Evolutionary conservation across 2,888 invertebrate genomes (phyloP).

Genomic region (Agriopis leucophaearia): DNA sequence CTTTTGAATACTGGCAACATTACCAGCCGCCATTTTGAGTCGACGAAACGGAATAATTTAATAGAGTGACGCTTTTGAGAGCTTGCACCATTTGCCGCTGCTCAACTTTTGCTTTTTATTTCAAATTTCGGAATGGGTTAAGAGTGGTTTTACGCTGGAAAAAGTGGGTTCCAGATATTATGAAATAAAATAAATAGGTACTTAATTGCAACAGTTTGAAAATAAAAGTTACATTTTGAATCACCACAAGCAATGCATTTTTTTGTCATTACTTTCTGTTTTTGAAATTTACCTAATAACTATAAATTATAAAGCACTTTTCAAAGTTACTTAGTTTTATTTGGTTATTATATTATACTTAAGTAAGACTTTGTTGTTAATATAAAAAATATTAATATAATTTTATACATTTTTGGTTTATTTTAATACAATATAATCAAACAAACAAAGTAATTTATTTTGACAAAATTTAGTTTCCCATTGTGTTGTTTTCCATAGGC

Average conservation of each 20-base stretch:
- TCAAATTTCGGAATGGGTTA: slow-evolving; percentile 23
- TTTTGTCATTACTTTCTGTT: too few species aligned
- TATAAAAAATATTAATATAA: too few species aligned
- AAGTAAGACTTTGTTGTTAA: too few species aligned
- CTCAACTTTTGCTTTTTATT: slow-evolving; percentile 53
- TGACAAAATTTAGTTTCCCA: too few species aligned
- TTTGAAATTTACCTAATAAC: too few species aligned
- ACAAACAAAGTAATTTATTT: too few species aligned
- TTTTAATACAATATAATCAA: too few species aligned
- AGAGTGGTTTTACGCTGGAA: neutral
- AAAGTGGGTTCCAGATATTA: neutral
- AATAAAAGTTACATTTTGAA: too few species aligned
- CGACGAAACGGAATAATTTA: slow-evolving; percentile 80
- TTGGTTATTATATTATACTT: too few species aligned
- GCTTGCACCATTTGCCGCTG: slow-evolving; percentile 60
- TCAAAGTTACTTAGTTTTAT: too few species aligned
- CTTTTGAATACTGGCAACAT: slow-evolving; percentile 74
- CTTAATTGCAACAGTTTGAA: neutral
- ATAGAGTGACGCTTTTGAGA: slow-evolving; percentile 73
- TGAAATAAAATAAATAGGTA: neutral
- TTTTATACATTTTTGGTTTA: too few species aligned
- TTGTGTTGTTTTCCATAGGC: too few species aligned
- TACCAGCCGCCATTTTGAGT: slow-evolving; percentile 72
- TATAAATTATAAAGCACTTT: neutral
- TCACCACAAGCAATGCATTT: neutral